Conservation (phyloP, 2,113 vertebrate species). For the Rhizomys pruinosus region DNA sequence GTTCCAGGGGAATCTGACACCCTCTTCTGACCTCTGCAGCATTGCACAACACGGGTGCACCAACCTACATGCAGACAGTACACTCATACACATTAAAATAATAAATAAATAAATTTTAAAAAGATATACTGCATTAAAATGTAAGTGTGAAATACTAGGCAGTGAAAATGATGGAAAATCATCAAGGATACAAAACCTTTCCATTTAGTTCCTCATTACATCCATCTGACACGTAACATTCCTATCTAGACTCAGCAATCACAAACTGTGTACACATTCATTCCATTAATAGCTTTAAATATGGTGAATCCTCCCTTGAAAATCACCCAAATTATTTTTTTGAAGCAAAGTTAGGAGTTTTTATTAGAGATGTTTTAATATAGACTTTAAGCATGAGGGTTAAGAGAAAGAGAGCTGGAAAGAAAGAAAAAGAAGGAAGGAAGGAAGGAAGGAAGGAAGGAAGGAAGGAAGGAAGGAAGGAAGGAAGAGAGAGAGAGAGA, state of each 20-base stretch:
- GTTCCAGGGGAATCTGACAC: no score
- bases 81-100: no score
- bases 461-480: no score
- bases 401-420: no score
- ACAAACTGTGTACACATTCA: background rate
- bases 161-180: background rate
- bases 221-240: background rate
- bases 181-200: background rate
- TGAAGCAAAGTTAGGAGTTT: background rate
- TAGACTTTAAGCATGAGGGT: background rate
- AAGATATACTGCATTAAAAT: background rate
- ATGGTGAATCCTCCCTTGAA: background rate
- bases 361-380: background rate
- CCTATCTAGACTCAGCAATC: conserved; percentile 14
- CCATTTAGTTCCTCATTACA: background rate
- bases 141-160: background rate
- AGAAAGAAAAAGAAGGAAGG: no score
- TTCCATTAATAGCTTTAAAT: conserved; percentile 3
- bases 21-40: no score
- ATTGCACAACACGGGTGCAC: no score
- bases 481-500: no score
- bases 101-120: no score
- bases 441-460: no score
- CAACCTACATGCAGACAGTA: no score
- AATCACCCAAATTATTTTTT: background rate